Evolutionary conservation across 2,888 invertebrate species (phyloP).

Genomic region (Temnothorax rugatulus): DNA sequence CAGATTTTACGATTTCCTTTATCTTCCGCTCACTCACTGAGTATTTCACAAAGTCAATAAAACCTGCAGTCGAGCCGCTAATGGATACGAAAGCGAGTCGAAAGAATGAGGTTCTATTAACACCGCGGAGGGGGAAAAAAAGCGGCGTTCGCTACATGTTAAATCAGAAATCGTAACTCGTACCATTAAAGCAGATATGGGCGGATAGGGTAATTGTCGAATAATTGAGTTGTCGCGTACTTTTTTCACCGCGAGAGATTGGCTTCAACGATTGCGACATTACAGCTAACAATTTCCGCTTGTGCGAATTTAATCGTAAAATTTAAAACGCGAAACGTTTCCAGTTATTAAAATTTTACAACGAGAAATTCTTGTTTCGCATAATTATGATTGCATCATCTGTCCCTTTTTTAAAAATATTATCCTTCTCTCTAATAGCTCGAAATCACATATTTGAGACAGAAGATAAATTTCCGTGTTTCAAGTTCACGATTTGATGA

Average conservation of each 20-base stretch:
- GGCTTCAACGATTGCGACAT: not conserved
- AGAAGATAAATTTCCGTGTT: slow-evolving; percentile 1
- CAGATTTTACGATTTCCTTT: slow-evolving; percentile 54
- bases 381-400: not conserved
- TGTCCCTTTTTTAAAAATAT: not conserved
- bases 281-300: slow-evolving; percentile 22
- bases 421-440: not conserved
- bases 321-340: not conserved
- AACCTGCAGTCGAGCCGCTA: slow-evolving; percentile 14
- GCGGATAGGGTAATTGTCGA: not conserved
- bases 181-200: not conserved
- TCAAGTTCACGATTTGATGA: not conserved
- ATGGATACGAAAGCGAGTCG: slow-evolving; percentile 37
- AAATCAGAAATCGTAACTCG: slow-evolving; percentile 25
- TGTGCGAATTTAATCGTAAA: slow-evolving; percentile 9
- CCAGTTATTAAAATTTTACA: not conserved
- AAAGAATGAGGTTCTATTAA: slow-evolving; percentile 52
- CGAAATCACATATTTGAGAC: not conserved
- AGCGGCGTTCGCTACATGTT: not conserved
- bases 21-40: slow-evolving; percentile 37
- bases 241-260: not conserved
- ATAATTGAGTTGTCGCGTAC: slow-evolving; percentile 41
- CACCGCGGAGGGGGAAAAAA: not conserved
- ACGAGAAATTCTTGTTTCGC: not conserved
- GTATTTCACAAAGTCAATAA: slow-evolving; percentile 55